Evolutionary conservation across 2,888 invertebrate species (phyloP).

Genomic region (Mesorhabditis spiculigera): DNA sequence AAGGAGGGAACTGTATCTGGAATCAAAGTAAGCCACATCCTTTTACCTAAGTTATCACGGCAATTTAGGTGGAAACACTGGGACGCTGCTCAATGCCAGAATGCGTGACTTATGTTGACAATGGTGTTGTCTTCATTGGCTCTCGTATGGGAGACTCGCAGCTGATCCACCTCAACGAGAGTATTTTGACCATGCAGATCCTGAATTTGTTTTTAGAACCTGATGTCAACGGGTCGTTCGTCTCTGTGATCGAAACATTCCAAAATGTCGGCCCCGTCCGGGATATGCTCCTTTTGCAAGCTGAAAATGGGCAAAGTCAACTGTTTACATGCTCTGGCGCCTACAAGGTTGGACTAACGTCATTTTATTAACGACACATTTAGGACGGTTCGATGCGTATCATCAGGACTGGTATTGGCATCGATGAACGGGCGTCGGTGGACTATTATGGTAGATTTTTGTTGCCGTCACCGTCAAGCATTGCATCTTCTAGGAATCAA

Average conservation of each 20-base stretch:
- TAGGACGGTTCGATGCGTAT: conserved; percentile 95
- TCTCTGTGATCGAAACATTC: conserved; percentile 89
- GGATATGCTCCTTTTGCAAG: conserved; percentile 51
- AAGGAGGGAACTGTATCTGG: not conserved
- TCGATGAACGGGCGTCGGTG: conserved; percentile 84
- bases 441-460: conserved; percentile 65
- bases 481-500: conserved; percentile 2
- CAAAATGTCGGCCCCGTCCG: conserved; percentile 95
- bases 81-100: conserved; percentile 75
- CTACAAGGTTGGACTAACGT: conserved; percentile 74
- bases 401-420: conserved; percentile 93
- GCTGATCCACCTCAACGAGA: conserved; percentile 68
- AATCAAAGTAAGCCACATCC: not conserved
- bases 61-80: conserved; percentile 48
- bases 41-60: not conserved
- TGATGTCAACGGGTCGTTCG: conserved; percentile 71
- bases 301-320: conserved; percentile 84
- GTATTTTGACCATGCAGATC: not conserved
- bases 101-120: conserved; percentile 94
- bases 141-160: conserved; percentile 95
- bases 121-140: conserved; percentile 89
- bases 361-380: conserved; percentile 64
- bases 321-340: conserved; percentile 95
- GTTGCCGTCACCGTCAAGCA: conserved; percentile 9
- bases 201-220: conserved; percentile 19